A percentile compares a stretch with the other conserved stretches of the same genome.
Evolutionary conservation across 2,113 vertebrate species (phyloP).

Genomic region (Sturnus vulgaris): DNA sequence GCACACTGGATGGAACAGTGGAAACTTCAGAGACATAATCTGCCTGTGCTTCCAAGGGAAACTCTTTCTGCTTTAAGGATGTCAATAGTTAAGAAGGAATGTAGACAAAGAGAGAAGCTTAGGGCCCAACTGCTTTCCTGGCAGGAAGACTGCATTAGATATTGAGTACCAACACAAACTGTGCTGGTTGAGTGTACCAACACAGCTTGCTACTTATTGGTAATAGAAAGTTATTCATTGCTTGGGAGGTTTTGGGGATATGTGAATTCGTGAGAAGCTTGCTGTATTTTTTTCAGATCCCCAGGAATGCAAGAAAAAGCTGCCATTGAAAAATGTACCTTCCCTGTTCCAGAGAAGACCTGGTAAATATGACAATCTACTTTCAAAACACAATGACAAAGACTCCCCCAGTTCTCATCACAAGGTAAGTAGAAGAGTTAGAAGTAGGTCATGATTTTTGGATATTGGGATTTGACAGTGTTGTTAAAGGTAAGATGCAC

Average conservation of each 20-base stretch:
- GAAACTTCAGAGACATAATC: not conserved
- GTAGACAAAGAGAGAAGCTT: not conserved
- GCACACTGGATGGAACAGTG: not conserved
- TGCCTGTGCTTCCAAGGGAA: not conserved
- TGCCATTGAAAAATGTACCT: not conserved
- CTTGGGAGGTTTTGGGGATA: not conserved
- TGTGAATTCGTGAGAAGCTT: not conserved
- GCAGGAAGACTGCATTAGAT: not conserved
- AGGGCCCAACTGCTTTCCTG: not conserved
- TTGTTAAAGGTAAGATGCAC: not conserved
- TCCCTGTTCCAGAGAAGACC: not conserved
- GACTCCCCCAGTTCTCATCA: not conserved
- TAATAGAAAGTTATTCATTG: not conserved
- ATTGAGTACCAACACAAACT: not conserved
- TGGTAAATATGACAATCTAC: not conserved
- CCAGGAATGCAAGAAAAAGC: not conserved
- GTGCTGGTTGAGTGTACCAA: not conserved
- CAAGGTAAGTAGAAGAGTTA: not conserved
- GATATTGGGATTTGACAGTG: not conserved
- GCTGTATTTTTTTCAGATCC: not conserved
- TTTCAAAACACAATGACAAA: not conserved
- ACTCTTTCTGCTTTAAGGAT: not conserved
- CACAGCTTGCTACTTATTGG: not conserved
- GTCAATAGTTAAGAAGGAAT: not conserved
- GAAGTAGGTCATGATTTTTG: not conserved